Evolutionary conservation across 2,113 vertebrate genomes (phyloP).

Genomic region (Otis tarda): DNA sequence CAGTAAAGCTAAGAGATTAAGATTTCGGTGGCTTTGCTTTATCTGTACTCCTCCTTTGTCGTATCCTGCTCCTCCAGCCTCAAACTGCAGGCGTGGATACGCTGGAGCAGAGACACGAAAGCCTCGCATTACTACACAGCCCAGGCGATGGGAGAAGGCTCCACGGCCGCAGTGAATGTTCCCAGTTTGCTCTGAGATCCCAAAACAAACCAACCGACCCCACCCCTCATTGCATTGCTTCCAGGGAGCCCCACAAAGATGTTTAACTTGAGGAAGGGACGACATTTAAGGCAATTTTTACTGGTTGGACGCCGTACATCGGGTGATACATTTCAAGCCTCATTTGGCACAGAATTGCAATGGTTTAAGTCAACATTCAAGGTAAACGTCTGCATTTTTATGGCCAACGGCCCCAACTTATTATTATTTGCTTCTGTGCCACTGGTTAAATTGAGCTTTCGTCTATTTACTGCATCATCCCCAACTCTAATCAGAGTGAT

Average conservation of each 20-base stretch:
- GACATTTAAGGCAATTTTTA: conserved; percentile 55
- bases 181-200: neutral
- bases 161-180: neutral
- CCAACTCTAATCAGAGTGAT: conserved; percentile 64
- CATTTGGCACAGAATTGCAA: conserved; percentile 71
- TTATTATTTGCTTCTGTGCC: conserved; percentile 64
- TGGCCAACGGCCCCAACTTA: conserved; percentile 36
- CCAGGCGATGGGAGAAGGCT: conserved; percentile 12
- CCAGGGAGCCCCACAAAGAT: neutral
- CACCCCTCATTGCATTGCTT: neutral
- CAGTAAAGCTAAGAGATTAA: conserved; percentile 44
- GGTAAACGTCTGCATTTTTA: conserved; percentile 70
- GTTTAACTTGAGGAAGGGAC: neutral
- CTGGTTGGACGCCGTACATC: conserved; percentile 9
- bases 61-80: neutral
- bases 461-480: conserved; percentile 59
- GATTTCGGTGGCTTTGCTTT: conserved; percentile 8
- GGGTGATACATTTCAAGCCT: conserved; percentile 71
- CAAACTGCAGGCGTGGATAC: neutral
- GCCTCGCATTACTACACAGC: neutral
- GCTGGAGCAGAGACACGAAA: neutral
- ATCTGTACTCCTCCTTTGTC: neutral
- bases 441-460: conserved; percentile 61
- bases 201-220: neutral
- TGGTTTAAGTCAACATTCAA: conserved; percentile 71